Conservation (phyloP, 2,113 vertebrate genomes). For the Puntigrus tetrazona region DNA sequence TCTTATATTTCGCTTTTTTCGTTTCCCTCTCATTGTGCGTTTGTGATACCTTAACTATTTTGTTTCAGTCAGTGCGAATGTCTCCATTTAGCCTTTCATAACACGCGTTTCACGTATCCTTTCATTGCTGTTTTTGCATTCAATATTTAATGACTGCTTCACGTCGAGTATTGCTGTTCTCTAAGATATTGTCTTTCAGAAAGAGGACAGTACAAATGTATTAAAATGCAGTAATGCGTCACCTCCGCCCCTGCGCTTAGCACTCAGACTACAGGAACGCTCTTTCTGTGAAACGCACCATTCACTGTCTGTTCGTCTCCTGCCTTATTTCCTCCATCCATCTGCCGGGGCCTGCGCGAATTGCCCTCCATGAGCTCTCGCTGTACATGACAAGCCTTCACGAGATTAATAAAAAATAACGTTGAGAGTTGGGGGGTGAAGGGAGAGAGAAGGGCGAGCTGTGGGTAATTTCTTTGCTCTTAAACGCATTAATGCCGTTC, state of each 20-base stretch:
- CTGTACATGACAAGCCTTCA: constrained; percentile 69
- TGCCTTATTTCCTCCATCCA: constrained; percentile 46
- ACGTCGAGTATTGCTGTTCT: neutral
- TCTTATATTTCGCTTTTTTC: neutral
- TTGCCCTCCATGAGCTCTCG: constrained; percentile 62
- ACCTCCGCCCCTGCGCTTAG: constrained; percentile 43
- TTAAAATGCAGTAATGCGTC: constrained; percentile 37
- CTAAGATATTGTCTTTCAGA: neutral
- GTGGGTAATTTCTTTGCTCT: constrained; percentile 64
- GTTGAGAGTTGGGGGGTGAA: constrained; percentile 46
- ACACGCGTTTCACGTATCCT: neutral
- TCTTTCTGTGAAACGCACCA: constrained; percentile 30
- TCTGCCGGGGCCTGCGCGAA: constrained; percentile 55
- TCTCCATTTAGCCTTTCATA: neutral
- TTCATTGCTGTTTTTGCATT: neutral
- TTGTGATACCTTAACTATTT: neutral
- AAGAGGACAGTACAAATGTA: neutral
- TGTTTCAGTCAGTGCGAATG: neutral
- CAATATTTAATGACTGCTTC: neutral
- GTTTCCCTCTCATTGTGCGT: neutral
- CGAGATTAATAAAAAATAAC: constrained; percentile 66
- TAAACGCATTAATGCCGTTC: constrained; percentile 70
- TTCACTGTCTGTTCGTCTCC: constrained; percentile 32
- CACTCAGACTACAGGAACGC: constrained; percentile 46
- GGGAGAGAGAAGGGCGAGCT: constrained; percentile 59